Conservation (phyloP, 2,888 invertebrate genomes). For the Chrysolina oricalcia region DNA sequence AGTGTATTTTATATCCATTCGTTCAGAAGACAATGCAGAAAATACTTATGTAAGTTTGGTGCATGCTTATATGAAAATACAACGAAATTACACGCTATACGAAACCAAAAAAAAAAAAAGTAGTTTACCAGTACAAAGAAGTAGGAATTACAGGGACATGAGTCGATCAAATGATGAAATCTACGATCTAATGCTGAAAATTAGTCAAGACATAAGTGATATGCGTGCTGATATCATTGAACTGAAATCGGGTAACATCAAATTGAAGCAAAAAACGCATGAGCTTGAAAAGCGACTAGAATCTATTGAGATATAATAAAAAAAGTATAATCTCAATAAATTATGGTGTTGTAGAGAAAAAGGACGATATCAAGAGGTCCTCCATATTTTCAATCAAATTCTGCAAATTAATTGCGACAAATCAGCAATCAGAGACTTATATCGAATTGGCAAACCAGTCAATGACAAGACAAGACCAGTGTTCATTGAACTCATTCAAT, state of each 20-base stretch:
- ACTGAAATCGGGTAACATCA: background rate
- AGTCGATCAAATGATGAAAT: no score
- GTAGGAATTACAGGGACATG: no score
- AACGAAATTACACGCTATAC: no score
- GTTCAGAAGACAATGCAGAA: no score
- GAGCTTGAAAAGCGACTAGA: constrained; percentile 10
- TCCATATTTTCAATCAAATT: background rate
- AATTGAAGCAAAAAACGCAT: background rate
- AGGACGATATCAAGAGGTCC: constrained; percentile 12
- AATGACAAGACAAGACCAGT: no score
- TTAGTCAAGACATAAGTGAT: constrained; percentile 9
- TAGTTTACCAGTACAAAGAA: no score
- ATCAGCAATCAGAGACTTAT: background rate
- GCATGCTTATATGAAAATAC: background rate
- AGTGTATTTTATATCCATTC: no score
- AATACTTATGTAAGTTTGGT: background rate
- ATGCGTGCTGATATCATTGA: constrained; percentile 3
- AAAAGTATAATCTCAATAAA: no score
- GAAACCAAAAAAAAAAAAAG: no score
- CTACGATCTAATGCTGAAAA: constrained; percentile 41
- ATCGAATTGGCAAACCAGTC: background rate
- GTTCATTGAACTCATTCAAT: constrained; percentile 7
- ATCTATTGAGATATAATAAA: no score
- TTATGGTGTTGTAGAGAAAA: background rate
- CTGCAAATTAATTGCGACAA: constrained; percentile 11